Base-by-base conservation (phyloP, 2,797 vertebrate genomes). In the Phataginus tetradactyla region DNA sequence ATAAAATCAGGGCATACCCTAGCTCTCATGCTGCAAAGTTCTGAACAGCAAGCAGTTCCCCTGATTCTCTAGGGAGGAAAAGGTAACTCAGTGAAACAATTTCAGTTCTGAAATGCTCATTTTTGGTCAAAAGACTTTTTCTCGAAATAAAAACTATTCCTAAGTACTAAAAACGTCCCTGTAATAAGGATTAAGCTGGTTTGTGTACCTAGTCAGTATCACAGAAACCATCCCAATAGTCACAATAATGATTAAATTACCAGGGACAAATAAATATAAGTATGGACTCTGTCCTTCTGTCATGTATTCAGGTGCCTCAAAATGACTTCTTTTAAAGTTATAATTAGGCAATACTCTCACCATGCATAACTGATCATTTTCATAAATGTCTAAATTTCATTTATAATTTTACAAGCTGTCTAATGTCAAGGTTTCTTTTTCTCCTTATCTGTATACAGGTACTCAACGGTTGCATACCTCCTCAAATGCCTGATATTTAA, bases 71-170 rank as follows among this genome's bases (percentile, higher is more conserved):
- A 61, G 23, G 39, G 39, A 1, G 9, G 45, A 59, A 91, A 84
- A 75, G 6, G 59, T 72, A 78, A 72, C 27, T 57, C 27, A 74
- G 25, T 25, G 84, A 66, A 94, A 55, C 14, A 94, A 88, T 64
- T 84, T n/a, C 63, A 89, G 7, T 89, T 93, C 59, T 84, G n/a
- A 87, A 96, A 96, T 55, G 39, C 23, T 32, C 20, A 71, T 84
- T 83, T 68, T 71, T 90, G 29, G 78, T 74, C n/a, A 83, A 92
- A 89, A 84, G 68, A 80, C 34, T 59, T 51, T 85, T 59, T 42
- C 29, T 94, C 86, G 53, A 69, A 94, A 51, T 91, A 27, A 92
- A 92, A 94, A 93, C 83, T 63, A 80, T 15, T n/a, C 42, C 4
- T 49, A 93, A 80, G 3, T 66, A 94, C 90, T 81, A 45, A 92